Percentiles rank a stretch among this genome's conserved stretches.
Evolutionary conservation across 2,113 vertebrate species (phyloP).

Genomic region (Ciconia stormi): DNA sequence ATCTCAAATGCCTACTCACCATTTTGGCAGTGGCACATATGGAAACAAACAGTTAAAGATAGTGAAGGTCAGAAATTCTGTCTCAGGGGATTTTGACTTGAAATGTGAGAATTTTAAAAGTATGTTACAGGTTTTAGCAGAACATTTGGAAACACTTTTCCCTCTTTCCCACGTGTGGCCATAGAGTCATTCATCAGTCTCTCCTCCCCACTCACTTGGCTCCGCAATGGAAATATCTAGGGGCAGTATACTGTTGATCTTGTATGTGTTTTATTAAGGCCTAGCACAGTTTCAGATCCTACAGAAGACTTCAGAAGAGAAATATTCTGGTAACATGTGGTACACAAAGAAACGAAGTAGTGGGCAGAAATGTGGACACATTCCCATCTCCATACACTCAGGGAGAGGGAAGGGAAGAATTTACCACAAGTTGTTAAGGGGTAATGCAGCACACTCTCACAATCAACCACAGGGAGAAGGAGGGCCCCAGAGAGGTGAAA

Average conservation of each 20-base stretch:
- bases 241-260: background rate
- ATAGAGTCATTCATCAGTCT: background rate
- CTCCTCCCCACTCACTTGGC: background rate
- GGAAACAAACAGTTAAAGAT: background rate
- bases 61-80: background rate
- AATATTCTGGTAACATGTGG: background rate
- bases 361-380: background rate
- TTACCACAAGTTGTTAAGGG: background rate
- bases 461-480: background rate
- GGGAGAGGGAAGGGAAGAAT: background rate
- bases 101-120: constrained; percentile 6
- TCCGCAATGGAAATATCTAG: background rate
- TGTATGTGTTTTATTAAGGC: constrained; percentile 1
- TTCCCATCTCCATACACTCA: background rate
- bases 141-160: constrained; percentile 50
- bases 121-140: background rate
- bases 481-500: background rate
- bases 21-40: background rate
- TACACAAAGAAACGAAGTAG: background rate
- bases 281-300: background rate
- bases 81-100: constrained; percentile 14
- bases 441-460: background rate
- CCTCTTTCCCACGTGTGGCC: background rate
- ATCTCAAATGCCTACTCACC: background rate
- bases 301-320: background rate